Evolutionary conservation across 1,140 invertebrate genomes (phyloP).

Genomic region (Philotrypesis tridentata): DNA sequence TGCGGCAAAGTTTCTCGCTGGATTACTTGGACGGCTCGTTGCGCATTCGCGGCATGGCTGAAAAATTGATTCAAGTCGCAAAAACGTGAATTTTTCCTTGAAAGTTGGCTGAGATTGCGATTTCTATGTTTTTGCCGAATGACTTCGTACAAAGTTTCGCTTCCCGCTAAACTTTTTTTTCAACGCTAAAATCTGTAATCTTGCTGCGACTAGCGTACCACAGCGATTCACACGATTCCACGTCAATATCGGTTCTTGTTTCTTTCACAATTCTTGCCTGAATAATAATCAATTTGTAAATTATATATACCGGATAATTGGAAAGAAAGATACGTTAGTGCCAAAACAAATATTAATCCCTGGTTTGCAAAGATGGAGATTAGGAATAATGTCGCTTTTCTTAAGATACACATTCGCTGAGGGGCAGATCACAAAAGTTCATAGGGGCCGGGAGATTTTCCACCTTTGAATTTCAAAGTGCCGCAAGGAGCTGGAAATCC

Average conservation of each 20-base stretch:
- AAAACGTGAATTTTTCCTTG: background rate
- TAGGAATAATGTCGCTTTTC: background rate
- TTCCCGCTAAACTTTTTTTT: too few species aligned
- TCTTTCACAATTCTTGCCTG: too few species aligned
- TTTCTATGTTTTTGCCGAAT: background rate
- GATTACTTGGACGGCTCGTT: background rate
- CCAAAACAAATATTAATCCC: background rate
- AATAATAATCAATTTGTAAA: too few species aligned
- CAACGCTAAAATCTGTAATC: background rate
- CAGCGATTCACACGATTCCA: too few species aligned
- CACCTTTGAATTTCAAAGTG: slow-evolving; percentile 26
- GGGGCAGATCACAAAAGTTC: background rate
- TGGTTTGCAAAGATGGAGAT: background rate
- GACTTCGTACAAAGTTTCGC: background rate
- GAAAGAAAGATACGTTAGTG: background rate
- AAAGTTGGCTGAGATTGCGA: background rate
- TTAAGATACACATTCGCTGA: background rate
- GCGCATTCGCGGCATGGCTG: background rate
- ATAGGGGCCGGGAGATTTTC: slow-evolving; percentile 8
- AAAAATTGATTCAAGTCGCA: slow-evolving; percentile 4
- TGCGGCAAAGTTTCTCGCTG: background rate
- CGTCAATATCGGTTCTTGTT: too few species aligned
- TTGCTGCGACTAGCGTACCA: too few species aligned
- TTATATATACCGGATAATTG: too few species aligned
- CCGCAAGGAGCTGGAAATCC: background rate